A percentile compares a stretch with the other conserved stretches of the same genome.
Conservation (phyloP, 1,140 invertebrate species). For the Lasioglossum albipes region DNA sequence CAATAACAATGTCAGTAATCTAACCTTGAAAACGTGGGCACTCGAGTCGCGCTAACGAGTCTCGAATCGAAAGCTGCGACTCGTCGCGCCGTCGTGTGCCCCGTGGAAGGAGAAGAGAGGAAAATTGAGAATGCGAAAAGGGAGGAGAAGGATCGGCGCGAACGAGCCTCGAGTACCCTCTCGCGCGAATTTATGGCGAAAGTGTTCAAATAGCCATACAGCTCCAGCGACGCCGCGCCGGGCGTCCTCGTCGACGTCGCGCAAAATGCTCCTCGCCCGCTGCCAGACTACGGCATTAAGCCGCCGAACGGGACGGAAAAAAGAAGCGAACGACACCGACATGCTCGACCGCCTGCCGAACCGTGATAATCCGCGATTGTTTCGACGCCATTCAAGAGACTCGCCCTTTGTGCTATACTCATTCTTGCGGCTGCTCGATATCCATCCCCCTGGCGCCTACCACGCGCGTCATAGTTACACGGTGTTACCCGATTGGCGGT, state of each 20-base stretch:
- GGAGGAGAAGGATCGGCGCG: constrained; percentile 38
- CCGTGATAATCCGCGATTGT: constrained; percentile 37
- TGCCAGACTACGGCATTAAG: constrained; percentile 46
- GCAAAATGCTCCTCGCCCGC: constrained; percentile 53
- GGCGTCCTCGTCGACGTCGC: constrained; percentile 29
- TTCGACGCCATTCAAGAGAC: not conserved
- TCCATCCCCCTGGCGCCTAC: not conserved
- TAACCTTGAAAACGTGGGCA: too few species aligned
- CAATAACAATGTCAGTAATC: too few species aligned
- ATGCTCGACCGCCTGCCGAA: constrained; percentile 14
- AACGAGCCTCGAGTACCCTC: constrained; percentile 54
- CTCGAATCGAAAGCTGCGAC: constrained; percentile 50
- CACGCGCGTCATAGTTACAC: too few species aligned
- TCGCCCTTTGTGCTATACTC: constrained; percentile 1
- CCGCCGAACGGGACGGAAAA: constrained; percentile 22
- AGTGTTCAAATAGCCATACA: constrained; percentile 67
- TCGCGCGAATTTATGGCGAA: constrained; percentile 63
- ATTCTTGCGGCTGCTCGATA: not conserved
- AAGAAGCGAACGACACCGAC: not conserved
- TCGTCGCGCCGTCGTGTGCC: constrained; percentile 1
- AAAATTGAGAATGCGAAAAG: constrained; percentile 14
- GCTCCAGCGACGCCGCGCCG: constrained; percentile 24
- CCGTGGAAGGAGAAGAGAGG: not conserved
- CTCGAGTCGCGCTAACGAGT: constrained; percentile 51
- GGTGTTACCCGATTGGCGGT: not conserved